Percentiles rank a stretch among this genome's conserved stretches.
These are phyloP conservation scores for Carlito syrichta DNA, from an alignment of 2,113 vertebrate species.

Conservation along the genomic window DNA sequence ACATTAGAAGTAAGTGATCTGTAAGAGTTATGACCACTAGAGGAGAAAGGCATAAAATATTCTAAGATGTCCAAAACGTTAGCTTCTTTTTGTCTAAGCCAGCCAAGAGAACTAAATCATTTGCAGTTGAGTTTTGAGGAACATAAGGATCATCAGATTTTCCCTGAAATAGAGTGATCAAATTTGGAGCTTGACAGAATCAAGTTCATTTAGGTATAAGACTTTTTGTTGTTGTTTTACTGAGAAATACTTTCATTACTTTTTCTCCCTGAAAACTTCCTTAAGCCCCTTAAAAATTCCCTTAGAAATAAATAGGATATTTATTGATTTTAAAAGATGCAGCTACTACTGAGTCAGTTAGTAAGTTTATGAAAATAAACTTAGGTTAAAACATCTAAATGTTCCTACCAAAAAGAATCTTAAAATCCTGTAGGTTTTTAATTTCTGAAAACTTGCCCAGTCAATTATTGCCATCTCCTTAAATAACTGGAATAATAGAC, in stretches of 20 bases:
- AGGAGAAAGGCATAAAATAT: constrained; percentile 51
- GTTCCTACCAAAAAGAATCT: not conserved
- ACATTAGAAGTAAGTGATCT: constrained; percentile 53
- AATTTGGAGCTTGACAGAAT: not conserved
- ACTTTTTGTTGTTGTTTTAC: not conserved
- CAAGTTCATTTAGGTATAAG: not conserved
- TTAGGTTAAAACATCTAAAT: not conserved
- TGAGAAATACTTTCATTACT: not conserved
- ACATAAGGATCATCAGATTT: not conserved
- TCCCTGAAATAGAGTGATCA: not conserved
- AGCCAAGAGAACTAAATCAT: constrained; percentile 13
- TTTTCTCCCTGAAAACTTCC: not conserved
- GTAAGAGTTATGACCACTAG: constrained; percentile 40
- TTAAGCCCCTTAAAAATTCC: not conserved
- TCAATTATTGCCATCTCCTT: not conserved
- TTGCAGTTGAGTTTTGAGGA: constrained; percentile 46
- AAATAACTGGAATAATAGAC: not conserved
- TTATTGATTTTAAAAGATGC: not conserved
- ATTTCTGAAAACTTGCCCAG: not conserved
- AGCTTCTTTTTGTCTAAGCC: constrained; percentile 35
- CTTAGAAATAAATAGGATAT: not conserved
- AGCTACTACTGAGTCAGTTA: not conserved
- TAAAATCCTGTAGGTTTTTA: not conserved
- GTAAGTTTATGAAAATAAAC: not conserved
- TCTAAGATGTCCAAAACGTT: constrained; percentile 20